Base-by-base conservation (phyloP, 2,888 invertebrate species). In the Tricholauxania praeusta region DNA sequence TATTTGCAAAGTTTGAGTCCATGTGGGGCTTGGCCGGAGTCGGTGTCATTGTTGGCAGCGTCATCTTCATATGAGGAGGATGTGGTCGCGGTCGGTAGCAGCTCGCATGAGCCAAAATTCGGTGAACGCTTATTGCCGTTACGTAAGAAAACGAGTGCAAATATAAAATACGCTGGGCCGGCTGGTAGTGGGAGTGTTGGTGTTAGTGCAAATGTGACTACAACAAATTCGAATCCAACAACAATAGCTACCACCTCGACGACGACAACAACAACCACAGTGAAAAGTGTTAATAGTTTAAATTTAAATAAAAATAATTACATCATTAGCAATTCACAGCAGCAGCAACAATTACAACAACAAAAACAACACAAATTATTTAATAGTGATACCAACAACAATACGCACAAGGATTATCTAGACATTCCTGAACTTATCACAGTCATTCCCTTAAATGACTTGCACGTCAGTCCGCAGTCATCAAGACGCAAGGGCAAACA, bases 111-210 rank as follows among this genome's bases (percentile, higher is more conserved):
- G 66, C 83, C 82, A 39, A 84, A 83, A 79, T 86, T 85, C 77
- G 85, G 85, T 49, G 85, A 86, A 79, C 84, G 85, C 72, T 79
- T 85, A 71, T 72, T 78, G 71, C 85, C 85, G 68, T 77, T 83
- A 68, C 80, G 83, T 64, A 84, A 82, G 79, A 83, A 84, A 76
- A 79, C 32, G n/a, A 63, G 62, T 63, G 62, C 22, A 76, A 52
- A 66, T 71, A 67, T 63, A 8, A 51, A 53, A 70, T 70, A 47
- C 47, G 39, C 39, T 2, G 39, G 39, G 10, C 8, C 10, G 7
- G 39, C 72, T 49, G 68, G 67, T 8, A 73, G 28, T 55, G 39
- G 62, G 62, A 73, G 51, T 64, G 64, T 28, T 64, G 77, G 76
- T 73, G 76, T 67, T 68, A 78, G 73, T 71, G 73, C 64, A 63